Evolutionary conservation across 2,113 vertebrate genomes (phyloP).

Genomic region (Cisticola juncidis): DNA sequence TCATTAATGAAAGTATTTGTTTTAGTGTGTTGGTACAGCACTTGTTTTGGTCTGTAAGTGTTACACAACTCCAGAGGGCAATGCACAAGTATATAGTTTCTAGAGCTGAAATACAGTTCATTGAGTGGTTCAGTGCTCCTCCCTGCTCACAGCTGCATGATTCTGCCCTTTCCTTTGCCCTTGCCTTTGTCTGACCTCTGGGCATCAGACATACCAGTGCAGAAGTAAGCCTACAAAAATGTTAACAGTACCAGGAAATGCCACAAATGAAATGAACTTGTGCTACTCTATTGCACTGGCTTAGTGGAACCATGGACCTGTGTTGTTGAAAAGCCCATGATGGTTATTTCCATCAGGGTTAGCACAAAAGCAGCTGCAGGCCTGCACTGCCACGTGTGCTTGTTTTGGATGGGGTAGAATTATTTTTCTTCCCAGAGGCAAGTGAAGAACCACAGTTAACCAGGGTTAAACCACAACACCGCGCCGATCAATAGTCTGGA

Average conservation of each 20-base stretch:
- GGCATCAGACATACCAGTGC: not conserved
- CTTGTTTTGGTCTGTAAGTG: not conserved
- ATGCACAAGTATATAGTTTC: not conserved
- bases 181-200: not conserved
- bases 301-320: not conserved
- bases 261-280: not conserved
- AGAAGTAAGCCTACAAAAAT: not conserved
- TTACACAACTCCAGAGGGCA: not conserved
- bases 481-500: not conserved
- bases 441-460: not conserved
- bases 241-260: not conserved
- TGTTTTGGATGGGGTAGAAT: not conserved
- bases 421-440: not conserved
- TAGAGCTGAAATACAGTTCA: not conserved
- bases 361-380: not conserved
- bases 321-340: not conserved
- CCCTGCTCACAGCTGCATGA: accelerated
- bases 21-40: not conserved
- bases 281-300: not conserved
- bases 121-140: not conserved
- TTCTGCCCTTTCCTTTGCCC: not conserved
- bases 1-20: not conserved
- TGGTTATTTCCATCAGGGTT: not conserved
- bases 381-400: not conserved
- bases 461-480: not conserved